Base-by-base conservation (phyloP, 2,888 invertebrate species). In the Thysanoteuthis rhombus region DNA sequence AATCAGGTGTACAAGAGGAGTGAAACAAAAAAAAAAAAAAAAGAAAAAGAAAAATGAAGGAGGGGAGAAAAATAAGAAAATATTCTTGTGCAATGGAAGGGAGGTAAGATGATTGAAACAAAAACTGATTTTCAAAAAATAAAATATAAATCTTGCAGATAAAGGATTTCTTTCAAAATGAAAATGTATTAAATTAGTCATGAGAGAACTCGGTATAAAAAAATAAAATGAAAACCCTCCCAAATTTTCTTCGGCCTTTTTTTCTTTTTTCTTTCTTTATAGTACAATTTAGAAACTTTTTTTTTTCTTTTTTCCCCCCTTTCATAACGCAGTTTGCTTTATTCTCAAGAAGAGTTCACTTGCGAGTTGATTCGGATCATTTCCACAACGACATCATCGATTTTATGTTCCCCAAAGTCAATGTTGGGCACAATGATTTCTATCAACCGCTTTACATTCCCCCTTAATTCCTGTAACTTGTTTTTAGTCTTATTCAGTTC, bases 381-480 rank as follows among this genome's bases (percentile, higher is more conserved):
- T 90, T 95, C 95, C 32, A 94, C 93, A 90, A 96, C 95, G 75
- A 96, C 95, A 45, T 95, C 94, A 93, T 96, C 96, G 91, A 96
- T 95, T 89, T 94, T 94, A 25, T 95, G 94, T n/a, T 94, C 94
- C 0, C 95, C 96, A 47, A 96, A 94, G 93, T 96, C 95, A 90
- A 95, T 95, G 92, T 95, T 96, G 28, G 96, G 95, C 10, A 95
- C 95, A 89, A 96, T 95, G 36, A 95, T 40, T 93, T 94, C 40
- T 90, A 93, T 95, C 52, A 96, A 94, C 91, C 95, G 94, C 94
- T 95, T 94, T 28, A 96, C 95, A 94, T 95, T 95, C 36, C 93
- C 94, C 92, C 95, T 95, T 40, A 96, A 94, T 90, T 94, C 94
- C 42, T 93, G 91, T 40, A 95, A 93, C 32, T 94, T 94, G 91